A percentile compares a stretch with the other conserved stretches of the same genome.
Evolutionary conservation across 2,113 vertebrate genomes (phyloP).

Genomic region (Odontesthes bonariensis): DNA sequence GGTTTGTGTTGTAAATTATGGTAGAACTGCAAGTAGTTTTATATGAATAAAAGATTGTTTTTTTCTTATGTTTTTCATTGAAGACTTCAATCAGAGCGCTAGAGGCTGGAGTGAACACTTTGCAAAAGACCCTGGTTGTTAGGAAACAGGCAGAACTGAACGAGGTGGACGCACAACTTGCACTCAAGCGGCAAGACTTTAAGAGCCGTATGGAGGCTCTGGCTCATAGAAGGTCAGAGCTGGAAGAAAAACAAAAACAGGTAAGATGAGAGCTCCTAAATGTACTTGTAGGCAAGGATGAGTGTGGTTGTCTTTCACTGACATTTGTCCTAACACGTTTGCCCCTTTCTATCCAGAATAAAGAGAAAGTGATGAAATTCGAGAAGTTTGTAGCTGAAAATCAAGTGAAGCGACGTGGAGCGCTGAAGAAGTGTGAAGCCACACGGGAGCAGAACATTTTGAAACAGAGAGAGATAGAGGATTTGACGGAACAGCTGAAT

Average conservation of each 20-base stretch:
- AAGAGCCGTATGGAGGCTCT: conserved; percentile 63
- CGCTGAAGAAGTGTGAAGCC: conserved; percentile 74
- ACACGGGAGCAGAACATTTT: conserved; percentile 73
- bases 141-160: conserved; percentile 81
- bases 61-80: not conserved
- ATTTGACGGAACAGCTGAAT: conserved; percentile 72
- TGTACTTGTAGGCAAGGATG: not conserved
- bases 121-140: conserved; percentile 80
- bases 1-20: too few species aligned
- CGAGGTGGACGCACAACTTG: conserved; percentile 69
- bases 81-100: conserved; percentile 71
- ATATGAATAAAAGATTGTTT: not conserved
- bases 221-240: conserved; percentile 62
- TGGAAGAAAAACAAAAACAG: conserved; percentile 76
- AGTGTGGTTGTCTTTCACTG: not conserved
- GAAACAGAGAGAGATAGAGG: conserved; percentile 74
- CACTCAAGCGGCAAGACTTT: conserved; percentile 79
- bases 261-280: conserved; percentile 53
- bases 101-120: conserved; percentile 71
- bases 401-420: conserved; percentile 68
- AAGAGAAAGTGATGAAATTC: conserved; percentile 77
- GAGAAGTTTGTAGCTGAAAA: conserved; percentile 80
- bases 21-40: not conserved
- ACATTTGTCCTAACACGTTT: not conserved
- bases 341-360: conserved; percentile 62